Evolutionary conservation across 2,888 invertebrate genomes (phyloP), one percentile per base, ranked within the genome.

Genomic region (Lacanobia wlatinum): DNA sequence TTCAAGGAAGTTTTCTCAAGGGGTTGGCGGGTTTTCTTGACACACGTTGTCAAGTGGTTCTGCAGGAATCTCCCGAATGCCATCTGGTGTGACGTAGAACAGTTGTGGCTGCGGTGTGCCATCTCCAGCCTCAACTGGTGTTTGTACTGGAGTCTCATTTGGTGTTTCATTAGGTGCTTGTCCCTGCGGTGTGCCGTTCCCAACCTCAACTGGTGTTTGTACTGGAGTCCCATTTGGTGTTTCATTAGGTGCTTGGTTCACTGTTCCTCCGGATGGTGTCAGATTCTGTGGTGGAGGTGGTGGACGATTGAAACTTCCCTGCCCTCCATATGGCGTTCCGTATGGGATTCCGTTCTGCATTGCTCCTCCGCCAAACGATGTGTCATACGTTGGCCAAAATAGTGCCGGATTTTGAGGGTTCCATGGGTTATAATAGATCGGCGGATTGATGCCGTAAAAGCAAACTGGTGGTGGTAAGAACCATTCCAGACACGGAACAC

Each of bases 41-140:
- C 16, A 10, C 16, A 16, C 34, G 12, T 46, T 66, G 12, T 46
- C 21, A 34, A 16, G 4, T 4, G 46, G 48, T 18, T 23, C 14
- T 0, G n/a, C 68, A 28, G 52, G 67, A 8, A 40, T 67, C 40
- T 52, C 40, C 21, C 28, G 68, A 14, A 69, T 69, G 12, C 68
- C 68, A 21, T 34, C 12, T 12, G 67, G 67, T 53, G 68, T 69
- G 12, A 69, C 67, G 43, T 21, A 53, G 9, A 16, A 34, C 16
- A 2, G 40, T 16, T 38, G 52, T 28, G 8, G 9, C 40, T 21
- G n/a, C 1, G 16, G 8, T 34, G 14, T 12, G 21, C 3, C 34
- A 9, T 38, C 34, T 2, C 4, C 48, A 34, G 9, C 7, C 14
- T 23, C 23, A 40, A n/a, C 50, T 16, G 65, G 38, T 16, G 14